A percentile compares a stretch with the other conserved stretches of the same genome.
These are phyloP conservation scores for Dendrolimus punctatus DNA, from an alignment of 1,140 invertebrate genomes.

Conservation along the genomic window DNA sequence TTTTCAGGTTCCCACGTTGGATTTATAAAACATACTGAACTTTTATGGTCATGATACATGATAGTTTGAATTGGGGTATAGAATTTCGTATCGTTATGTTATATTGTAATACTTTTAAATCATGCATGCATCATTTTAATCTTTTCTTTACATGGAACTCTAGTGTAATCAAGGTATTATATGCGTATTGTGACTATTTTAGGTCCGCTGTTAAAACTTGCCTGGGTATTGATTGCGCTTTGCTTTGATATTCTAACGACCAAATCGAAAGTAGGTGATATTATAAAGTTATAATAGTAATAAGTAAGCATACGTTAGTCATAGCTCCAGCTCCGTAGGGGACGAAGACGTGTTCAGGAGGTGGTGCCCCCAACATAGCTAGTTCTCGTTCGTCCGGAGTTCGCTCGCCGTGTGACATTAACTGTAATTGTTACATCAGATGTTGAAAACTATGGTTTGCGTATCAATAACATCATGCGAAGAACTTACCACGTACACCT, in stretches of 20 bases:
- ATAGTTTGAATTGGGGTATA: no score
- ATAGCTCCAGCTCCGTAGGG: constrained; percentile 69
- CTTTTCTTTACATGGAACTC: no score
- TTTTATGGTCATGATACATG: background rate
- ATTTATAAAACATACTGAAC: background rate
- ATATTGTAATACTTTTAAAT: no score
- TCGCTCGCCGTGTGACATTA: constrained; percentile 73
- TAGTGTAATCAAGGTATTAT: no score
- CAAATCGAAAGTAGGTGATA: no score
- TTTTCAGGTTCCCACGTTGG: constrained; percentile 21
- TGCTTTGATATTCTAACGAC: no score
- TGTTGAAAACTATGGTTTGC: background rate
- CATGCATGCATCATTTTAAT: no score
- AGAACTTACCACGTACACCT: constrained; percentile 66
- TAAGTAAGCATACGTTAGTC: constrained; percentile 64
- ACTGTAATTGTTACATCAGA: constrained; percentile 28
- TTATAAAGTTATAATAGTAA: no score
- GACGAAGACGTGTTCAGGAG: constrained; percentile 61
- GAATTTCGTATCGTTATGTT: no score
- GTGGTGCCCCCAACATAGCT: constrained; percentile 57
- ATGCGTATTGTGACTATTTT: no score
- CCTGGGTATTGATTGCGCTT: no score
- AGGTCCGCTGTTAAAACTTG: no score
- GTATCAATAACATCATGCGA: background rate
- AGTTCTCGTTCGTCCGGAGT: constrained; percentile 64